These are phyloP conservation scores for Galaxias olidus DNA, from an alignment of 2,797 vertebrate species.

Conservation along the genomic window DNA sequence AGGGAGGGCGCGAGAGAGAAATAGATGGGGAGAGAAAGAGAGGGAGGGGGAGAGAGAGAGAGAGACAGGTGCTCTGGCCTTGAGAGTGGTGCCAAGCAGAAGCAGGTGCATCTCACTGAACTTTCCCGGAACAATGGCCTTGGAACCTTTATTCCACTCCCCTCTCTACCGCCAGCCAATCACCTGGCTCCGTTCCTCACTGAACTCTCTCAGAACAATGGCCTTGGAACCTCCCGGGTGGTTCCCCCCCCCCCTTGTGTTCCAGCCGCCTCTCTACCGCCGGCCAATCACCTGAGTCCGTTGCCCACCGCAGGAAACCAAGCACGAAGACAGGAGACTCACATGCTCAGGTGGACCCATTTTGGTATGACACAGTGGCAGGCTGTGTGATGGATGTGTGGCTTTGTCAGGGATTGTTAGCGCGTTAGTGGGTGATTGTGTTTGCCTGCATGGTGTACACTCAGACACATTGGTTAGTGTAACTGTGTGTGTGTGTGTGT, in stretches of 20 bases:
- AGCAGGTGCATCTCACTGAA: constrained; percentile 53
- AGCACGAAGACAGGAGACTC: no score
- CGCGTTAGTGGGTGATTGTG: background rate
- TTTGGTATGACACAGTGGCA: background rate
- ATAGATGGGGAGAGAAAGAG: background rate
- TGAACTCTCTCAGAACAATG: constrained; percentile 34
- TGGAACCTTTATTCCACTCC: constrained; percentile 13
- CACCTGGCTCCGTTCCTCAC: no score
- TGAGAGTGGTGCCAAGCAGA: constrained; percentile 50
- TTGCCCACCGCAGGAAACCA: background rate
- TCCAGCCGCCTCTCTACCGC: constrained; percentile 23
- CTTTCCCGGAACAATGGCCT: constrained; percentile 37
- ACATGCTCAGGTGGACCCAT: background rate
- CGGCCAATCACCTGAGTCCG: constrained; percentile 42
- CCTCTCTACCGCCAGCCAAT: background rate
- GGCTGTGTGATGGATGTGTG: background rate
- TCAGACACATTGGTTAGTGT: background rate
- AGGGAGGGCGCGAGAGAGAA: constrained; percentile 12
- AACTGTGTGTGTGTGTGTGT: constrained; percentile 17
- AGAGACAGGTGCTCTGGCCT: constrained; percentile 21
- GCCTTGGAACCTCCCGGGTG: constrained; percentile 24
- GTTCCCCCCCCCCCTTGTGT: constrained; percentile 47
- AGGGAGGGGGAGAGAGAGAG: constrained; percentile 13
- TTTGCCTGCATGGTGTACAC: background rate
- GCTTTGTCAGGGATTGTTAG: no score